phyloP scores from a whole-genome alignment of 1,140 invertebrate genomes.

The Wiebesia pumilae region DNA sequence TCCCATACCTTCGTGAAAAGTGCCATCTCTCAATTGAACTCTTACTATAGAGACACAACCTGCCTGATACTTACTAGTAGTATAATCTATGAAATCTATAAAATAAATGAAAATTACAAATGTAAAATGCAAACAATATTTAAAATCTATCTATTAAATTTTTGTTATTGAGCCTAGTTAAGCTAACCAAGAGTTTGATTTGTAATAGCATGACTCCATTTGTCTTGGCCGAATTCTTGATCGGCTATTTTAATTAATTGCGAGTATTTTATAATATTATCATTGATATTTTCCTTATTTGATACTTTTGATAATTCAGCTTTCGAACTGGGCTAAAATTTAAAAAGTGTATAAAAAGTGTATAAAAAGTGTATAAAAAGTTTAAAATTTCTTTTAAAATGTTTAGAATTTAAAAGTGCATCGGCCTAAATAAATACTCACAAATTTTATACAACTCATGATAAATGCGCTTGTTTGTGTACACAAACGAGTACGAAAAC shows the following conservation, averaged over 20 bases:
- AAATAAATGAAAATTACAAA: slow-evolving; percentile 33
- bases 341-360: not conserved
- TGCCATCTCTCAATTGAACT: slow-evolving; percentile 61
- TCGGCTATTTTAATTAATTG: slow-evolving; percentile 61
- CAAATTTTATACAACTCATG: slow-evolving; percentile 54
- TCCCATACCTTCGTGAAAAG: slow-evolving; percentile 63
- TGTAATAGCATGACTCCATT: slow-evolving; percentile 64
- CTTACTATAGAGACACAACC: slow-evolving; percentile 59
- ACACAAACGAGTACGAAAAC: not conserved
- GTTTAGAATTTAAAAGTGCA: too few species aligned
- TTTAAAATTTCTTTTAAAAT: too few species aligned
- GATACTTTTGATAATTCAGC: slow-evolving; percentile 28
- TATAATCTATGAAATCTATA: slow-evolving; percentile 60
- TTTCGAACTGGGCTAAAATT: slow-evolving; percentile 42
- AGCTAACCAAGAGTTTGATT: slow-evolving; percentile 61
- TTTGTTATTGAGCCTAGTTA: not conserved
- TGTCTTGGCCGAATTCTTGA: slow-evolving; percentile 58
- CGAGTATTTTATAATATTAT: slow-evolving; percentile 3
- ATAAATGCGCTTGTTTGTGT: not conserved
- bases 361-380: too few species aligned
- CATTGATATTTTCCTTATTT: slow-evolving; percentile 28
- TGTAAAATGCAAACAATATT: not conserved
- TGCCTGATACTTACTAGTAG: slow-evolving; percentile 57
- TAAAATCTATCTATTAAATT: slow-evolving; percentile 29
- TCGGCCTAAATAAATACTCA: slow-evolving; percentile 17